phyloP scores from a whole-genome alignment of 2,888 invertebrate species.

The Drosophila demipolita region DNA sequence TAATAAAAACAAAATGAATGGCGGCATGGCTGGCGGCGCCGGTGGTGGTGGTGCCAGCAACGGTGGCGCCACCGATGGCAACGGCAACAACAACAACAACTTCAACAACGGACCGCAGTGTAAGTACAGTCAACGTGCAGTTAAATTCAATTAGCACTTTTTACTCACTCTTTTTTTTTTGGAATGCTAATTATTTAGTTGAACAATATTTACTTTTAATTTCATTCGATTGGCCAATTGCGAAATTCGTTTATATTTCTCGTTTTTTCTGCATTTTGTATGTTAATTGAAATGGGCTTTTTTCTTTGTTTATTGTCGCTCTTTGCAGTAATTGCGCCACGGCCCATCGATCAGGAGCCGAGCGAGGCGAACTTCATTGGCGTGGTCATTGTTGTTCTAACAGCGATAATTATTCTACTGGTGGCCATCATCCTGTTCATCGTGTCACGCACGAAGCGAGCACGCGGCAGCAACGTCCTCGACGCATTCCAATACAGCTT shows the following conservation, averaged over 20 bases:
- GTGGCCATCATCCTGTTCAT: conserved; percentile 90
- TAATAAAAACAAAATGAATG: conserved; percentile 76
- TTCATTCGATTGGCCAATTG: conserved; percentile 46
- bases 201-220: conserved; percentile 79
- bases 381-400: conserved; percentile 89
- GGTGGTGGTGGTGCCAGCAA: conserved; percentile 44
- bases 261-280: conserved; percentile 22
- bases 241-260: conserved; percentile 7
- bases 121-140: conserved; percentile 58
- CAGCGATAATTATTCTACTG: conserved; percentile 90
- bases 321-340: conserved; percentile 85
- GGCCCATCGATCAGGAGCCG: conserved; percentile 87
- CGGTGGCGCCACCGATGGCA: conserved; percentile 57
- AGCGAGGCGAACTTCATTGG: conserved; percentile 87
- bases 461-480: conserved; percentile 85
- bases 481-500: conserved; percentile 85
- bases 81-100: conserved; percentile 54
- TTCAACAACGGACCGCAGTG: conserved; percentile 82
- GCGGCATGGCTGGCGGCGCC: conserved; percentile 50
- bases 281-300: conserved; percentile 62
- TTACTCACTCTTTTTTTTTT: not conserved
- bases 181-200: conserved; percentile 71
- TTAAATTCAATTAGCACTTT: conserved; percentile 65
- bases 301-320: conserved; percentile 23
- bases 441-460: conserved; percentile 88